Evolutionary conservation across 2,797 vertebrate species (phyloP), one percentile per base, ranked within the genome.

Genomic region (Enteromius trimaculatus): DNA sequence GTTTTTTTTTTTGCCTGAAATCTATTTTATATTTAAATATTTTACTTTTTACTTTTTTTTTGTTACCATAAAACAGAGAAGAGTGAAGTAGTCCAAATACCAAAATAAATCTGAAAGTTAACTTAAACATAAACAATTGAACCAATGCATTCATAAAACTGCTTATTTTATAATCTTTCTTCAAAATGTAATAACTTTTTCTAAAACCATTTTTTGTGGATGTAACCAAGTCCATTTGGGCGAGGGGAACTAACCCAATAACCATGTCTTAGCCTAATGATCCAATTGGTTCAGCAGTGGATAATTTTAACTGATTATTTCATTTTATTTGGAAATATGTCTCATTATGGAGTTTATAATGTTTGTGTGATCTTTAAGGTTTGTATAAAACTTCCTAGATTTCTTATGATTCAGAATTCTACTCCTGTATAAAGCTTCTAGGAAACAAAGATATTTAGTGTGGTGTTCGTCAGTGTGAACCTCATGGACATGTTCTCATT

Each of bases 221-320:
- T 9, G 17, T 29, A 13, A 31, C 26, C 70, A 34, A 49, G 17
- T 23, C 39, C 13, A 44, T 70, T 19, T 10, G 34, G 34, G 6
- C 4, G 3, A 31, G n/a, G n/a, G 2, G 1, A 19, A 49, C 17
- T 29, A 11, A 53, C 31, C 19, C 29, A 74, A n/a, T n/a, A 34
- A 74, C 47, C 10, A 34, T 74, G 5, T 34, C 17, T 1, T 34
- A 55, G 19, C 31, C 51, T 37, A 14, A 55, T 55, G 6, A 37
- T 53, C 26, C 71, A 53, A n/a, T 10, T 58, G 6, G 31, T 34
- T 55, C 37, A 58, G 6, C 53, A 10, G n/a, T 58, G 53, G 31
- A 55, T 37, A 75, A 58, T 75, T 53, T 3, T 74, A 5, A 76
- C 21, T 39, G 13, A 39, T 58, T 23, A 58, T 76, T 76, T 39